Evolutionary conservation across 2,797 vertebrate genomes (phyloP).

Genomic region (Emys orbicularis): DNA sequence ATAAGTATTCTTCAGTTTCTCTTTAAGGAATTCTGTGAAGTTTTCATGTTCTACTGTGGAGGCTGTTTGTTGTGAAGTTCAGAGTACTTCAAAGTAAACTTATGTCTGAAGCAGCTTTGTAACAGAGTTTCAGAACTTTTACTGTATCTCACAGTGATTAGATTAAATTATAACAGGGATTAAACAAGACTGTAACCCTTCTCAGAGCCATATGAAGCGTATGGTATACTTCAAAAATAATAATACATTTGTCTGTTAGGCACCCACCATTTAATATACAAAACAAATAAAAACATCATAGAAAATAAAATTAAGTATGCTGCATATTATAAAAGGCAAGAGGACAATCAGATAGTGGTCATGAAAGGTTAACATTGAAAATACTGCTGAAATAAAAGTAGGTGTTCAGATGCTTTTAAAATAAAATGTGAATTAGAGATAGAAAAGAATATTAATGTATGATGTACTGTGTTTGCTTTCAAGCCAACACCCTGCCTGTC

Average conservation of each 20-base stretch:
- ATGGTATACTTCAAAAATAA: neutral
- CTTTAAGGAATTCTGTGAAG: neutral
- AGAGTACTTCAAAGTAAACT: neutral
- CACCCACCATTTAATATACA: neutral
- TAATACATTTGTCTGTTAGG: neutral
- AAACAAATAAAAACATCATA: neutral
- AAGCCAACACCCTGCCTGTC: neutral
- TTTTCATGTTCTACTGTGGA: neutral
- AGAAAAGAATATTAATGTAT: neutral
- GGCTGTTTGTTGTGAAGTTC: neutral
- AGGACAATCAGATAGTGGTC: neutral
- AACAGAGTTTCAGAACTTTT: neutral
- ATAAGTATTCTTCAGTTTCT: neutral
- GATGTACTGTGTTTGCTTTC: neutral
- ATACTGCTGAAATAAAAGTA: neutral
- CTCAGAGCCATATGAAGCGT: neutral
- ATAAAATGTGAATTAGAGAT: neutral
- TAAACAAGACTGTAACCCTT: neutral
- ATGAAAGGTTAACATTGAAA: neutral
- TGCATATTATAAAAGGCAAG: neutral
- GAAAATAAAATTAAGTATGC: neutral
- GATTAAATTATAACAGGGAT: neutral
- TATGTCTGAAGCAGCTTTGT: neutral
- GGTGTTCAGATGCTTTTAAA: neutral
- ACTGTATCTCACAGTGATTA: neutral